Base-by-base conservation (phyloP, 2,888 invertebrate genomes). In the Cinara cedri region DNA sequence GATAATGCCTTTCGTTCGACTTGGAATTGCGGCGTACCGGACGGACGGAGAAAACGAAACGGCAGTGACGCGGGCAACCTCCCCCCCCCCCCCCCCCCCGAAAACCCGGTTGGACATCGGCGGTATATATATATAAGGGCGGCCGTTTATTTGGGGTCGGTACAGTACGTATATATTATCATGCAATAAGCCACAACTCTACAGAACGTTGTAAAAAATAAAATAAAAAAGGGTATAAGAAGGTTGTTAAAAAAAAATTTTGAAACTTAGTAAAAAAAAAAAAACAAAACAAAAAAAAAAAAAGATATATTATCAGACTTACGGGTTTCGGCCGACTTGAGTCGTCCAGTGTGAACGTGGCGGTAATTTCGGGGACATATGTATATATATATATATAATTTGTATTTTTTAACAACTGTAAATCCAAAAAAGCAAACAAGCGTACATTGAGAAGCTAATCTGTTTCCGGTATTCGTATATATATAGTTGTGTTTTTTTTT, bases 281-380 rank as follows among this genome's bases (percentile, higher is more conserved):
- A 21, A 66, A 24, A 63, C 19, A 34, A 24, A 44, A 62, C 55
- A 71, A 34, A 19, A 71, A 46, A 62, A 16, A n/a, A 57, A 72
- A 65, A 51, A 66, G 24, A 60, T 26, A 78, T 60, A 21, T 26
- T 78, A 78, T 78, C 42, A 78, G 78, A 78, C 78, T 78, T 78
- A 78, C 78, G 78, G 70, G 78, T 78, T 68, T 78, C 70, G 60
- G 78, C 54, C 78, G 78, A 78, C 70, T 78, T 78, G 70, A 78
- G 78, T 78, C 78, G 68, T 78, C 68, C 34, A 34, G 78, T 62
- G 78, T 78, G 78, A 60, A 24, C n/a, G 44, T 75, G 63, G 63
- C 46, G 21, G 51, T 65, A 42, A 26, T 68, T 24, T 46, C 49
- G 49, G 70, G 70, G 60, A 60, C 63, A 51, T 72, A 72, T 60